Evolutionary conservation across 2,113 vertebrate genomes (phyloP).

Genomic region (Ochotona princeps): DNA sequence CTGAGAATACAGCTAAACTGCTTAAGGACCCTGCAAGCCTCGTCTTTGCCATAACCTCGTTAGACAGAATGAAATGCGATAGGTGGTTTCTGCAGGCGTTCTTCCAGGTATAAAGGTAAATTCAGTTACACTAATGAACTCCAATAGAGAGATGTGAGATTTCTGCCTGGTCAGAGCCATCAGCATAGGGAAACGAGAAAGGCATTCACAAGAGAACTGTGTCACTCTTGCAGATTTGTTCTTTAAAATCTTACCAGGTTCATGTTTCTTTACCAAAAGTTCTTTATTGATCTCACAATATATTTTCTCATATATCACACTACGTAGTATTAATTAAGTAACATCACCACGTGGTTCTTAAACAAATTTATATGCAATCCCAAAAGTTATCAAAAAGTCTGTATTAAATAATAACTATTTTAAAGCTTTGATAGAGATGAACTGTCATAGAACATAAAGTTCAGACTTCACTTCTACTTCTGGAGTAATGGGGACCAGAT

Average conservation of each 20-base stretch:
- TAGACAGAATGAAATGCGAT: background rate
- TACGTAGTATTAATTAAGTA: background rate
- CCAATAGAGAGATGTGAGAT: background rate
- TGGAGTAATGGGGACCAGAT: background rate
- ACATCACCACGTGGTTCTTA: background rate
- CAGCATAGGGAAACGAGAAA: background rate
- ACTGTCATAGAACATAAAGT: background rate
- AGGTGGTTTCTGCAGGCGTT: background rate
- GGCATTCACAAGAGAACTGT: background rate
- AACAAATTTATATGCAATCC: background rate
- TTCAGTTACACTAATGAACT: background rate
- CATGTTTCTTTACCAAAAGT: background rate
- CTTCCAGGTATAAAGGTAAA: slow-evolving; percentile 11
- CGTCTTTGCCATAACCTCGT: slow-evolving; percentile 1
- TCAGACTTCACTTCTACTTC: background rate
- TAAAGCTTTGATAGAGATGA: background rate
- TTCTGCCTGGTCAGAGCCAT: background rate
- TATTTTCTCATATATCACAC: slow-evolving; percentile 34
- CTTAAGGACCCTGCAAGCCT: background rate
- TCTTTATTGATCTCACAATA: background rate
- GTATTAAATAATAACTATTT: background rate
- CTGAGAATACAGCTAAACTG: background rate
- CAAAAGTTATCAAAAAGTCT: background rate
- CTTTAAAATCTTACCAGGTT: background rate
- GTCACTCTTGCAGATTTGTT: background rate